A percentile compares a stretch with the other conserved stretches of the same genome.
Evolutionary conservation across 1,140 invertebrate species (phyloP).

Genomic region (Bombus ignitus): DNA sequence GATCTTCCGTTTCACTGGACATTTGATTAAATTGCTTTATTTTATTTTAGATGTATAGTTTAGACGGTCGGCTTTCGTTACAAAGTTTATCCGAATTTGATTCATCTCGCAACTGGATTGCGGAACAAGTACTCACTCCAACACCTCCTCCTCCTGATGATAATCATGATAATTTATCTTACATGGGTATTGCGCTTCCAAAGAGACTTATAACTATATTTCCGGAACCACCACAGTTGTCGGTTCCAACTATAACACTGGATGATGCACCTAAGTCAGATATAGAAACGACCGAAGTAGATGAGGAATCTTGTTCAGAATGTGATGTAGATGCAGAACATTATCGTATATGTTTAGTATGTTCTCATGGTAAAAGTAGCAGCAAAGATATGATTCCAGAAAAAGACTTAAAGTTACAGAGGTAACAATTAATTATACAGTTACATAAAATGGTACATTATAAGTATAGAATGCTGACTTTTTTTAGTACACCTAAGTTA

Average conservation of each 20-base stretch:
- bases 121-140: constrained; percentile 71
- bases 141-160: constrained; percentile 71
- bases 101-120: constrained; percentile 77
- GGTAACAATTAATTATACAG: constrained; percentile 58
- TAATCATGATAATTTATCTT: constrained; percentile 81
- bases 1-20: background rate
- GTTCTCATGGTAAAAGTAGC: constrained; percentile 69
- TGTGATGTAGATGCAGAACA: constrained; percentile 73
- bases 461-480: background rate
- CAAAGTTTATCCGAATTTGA: constrained; percentile 80
- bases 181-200: constrained; percentile 92
- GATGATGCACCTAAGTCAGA: constrained; percentile 68
- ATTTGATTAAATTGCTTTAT: background rate
- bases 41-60: constrained; percentile 78
- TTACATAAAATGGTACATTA: background rate
- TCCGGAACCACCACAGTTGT: constrained; percentile 80
- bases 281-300: constrained; percentile 72
- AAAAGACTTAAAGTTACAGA: constrained; percentile 72
- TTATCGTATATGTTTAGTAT: constrained; percentile 75
- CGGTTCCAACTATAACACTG: constrained; percentile 61
- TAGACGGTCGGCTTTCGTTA: constrained; percentile 78
- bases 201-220: constrained; percentile 87
- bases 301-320: constrained; percentile 76
- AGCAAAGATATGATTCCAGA: constrained; percentile 61
- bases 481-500: background rate